Evolutionary conservation across 2,888 invertebrate genomes (phyloP).

Genomic region (Odontocolon sp.): DNA sequence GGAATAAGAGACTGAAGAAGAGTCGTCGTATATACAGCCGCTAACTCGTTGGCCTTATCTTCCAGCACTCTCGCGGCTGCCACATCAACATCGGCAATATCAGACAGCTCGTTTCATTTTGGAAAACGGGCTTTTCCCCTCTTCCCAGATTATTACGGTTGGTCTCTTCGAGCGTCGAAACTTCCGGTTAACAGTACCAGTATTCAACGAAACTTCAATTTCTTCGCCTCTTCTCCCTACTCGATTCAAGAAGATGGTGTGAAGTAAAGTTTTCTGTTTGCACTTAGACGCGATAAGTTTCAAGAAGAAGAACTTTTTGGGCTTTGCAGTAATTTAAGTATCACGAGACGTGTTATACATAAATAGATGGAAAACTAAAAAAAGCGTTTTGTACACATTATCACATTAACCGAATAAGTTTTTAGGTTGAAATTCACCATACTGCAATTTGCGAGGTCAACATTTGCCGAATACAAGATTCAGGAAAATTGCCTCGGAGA

Average conservation of each 20-base stretch:
- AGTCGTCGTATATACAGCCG: slow-evolving; percentile 8
- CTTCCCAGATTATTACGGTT: slow-evolving; percentile 42
- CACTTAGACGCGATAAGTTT: slow-evolving; percentile 50
- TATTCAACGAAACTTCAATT: slow-evolving; percentile 27
- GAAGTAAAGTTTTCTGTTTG: slow-evolving; percentile 44
- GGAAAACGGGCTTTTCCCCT: slow-evolving; percentile 1
- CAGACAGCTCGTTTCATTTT: slow-evolving; percentile 23
- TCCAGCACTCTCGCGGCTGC: neutral
- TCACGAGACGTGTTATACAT: no score
- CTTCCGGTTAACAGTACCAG: slow-evolving; percentile 24
- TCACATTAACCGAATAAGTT: no score
- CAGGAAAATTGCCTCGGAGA: no score
- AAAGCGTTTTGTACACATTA: no score
- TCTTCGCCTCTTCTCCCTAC: neutral
- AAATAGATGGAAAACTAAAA: no score
- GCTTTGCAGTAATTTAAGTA: slow-evolving; percentile 1
- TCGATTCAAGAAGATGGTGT: slow-evolving; percentile 22
- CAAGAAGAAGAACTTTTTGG: neutral
- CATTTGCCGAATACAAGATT: no score
- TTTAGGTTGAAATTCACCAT: no score
- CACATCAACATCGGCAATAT: neutral
- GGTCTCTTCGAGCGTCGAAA: slow-evolving; percentile 58
- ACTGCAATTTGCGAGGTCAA: no score
- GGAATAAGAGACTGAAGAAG: slow-evolving; percentile 20
- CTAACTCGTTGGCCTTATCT: slow-evolving; percentile 51